Conservation (phyloP, 2,797 vertebrate species). For the Sebastes matsubarae region DNA sequence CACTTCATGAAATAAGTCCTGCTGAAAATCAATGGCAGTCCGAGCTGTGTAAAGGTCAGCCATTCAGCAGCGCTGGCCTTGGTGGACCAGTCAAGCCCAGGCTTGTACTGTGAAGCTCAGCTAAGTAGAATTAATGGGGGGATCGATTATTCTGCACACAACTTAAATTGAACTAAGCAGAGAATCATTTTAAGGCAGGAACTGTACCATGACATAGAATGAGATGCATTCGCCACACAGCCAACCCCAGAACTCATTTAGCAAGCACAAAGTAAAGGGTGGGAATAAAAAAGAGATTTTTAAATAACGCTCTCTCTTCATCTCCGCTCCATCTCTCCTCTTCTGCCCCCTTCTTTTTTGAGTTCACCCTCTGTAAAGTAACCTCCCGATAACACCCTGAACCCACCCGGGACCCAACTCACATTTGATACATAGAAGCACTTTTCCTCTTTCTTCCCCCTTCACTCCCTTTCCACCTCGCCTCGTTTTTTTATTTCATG, state of each 20-base stretch:
- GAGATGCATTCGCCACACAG: slow-evolving; percentile 72
- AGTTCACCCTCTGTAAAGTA: slow-evolving; percentile 48
- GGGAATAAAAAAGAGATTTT: slow-evolving; percentile 55
- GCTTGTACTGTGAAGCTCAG: slow-evolving; percentile 80
- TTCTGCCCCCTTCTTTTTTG: slow-evolving; percentile 29
- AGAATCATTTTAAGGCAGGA: slow-evolving; percentile 81
- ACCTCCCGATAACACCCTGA: slow-evolving; percentile 58
- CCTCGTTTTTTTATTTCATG: slow-evolving; percentile 49
- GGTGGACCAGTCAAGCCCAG: slow-evolving; percentile 77
- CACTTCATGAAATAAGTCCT: slow-evolving; percentile 88
- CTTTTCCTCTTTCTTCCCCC: slow-evolving; percentile 43
- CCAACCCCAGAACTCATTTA: slow-evolving; percentile 63
- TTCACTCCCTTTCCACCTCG: slow-evolving; percentile 16
- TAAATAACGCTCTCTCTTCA: slow-evolving; percentile 55
- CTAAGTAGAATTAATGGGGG: slow-evolving; percentile 86
- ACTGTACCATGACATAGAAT: slow-evolving; percentile 72
- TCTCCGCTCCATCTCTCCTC: slow-evolving; percentile 18
- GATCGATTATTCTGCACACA: slow-evolving; percentile 84
- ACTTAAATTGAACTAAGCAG: slow-evolving; percentile 83
- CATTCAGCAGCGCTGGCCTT: slow-evolving; percentile 80
- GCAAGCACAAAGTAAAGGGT: slow-evolving; percentile 54
- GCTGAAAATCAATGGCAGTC: slow-evolving; percentile 86
- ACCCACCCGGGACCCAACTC: slow-evolving; percentile 47
- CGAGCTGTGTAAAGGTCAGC: slow-evolving; percentile 85
- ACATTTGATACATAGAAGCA: slow-evolving; percentile 62